Evolutionary conservation across 2,113 vertebrate genomes (phyloP), one percentile per base, ranked within the genome.

Genomic region (Motacilla tschutschensis): DNA sequence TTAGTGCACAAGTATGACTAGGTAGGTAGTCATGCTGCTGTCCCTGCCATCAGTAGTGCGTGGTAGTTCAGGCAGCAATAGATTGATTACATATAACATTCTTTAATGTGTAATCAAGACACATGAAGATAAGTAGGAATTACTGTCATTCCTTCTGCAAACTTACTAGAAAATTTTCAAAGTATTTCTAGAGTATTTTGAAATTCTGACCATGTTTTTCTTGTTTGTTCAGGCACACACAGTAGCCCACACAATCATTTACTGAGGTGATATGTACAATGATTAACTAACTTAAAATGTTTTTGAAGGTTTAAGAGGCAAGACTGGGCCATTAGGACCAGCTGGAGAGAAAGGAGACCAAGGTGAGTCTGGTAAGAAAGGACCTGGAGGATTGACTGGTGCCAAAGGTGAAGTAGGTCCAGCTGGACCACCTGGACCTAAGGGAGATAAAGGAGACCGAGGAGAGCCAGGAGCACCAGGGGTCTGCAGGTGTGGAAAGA

Each of bases 291-390:
- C 51, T 92, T 43, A 44, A 79, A 88, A 83, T 91, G 91, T 96
- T 90, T 95, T 98, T 97, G 80, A 96, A 99, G 99, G 98, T 87
- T 70, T 98, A 54, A 98, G 97, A 97, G 99, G 99, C 65, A 98
- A 97, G 91, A 97, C 98, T 22, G 99, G 99, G 60, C 97, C 97
- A 3, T 94, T 97, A 66, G 99, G 99, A 91, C 97, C 97, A 83
- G 91, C 96, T n/a, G 99, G 99, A 80, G 96, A 97, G 48, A 98
- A 98, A 95, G 99, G 99, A 62, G 97, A 98, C 51, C 98, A 98
- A 77, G 99, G 99, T 81, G 96, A 98, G 29, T 74, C 93, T 40
- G 99, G 99, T 16, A 99, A 99, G 96, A 98, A 95, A 96, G 99
- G 99, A 87, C 98, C 98, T 25, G 75, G 26, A 26, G 99, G 99